Evolutionary conservation across 1,140 invertebrate genomes (phyloP), one percentile per base, ranked within the genome.

Genomic region (Drosophila elegans): DNA sequence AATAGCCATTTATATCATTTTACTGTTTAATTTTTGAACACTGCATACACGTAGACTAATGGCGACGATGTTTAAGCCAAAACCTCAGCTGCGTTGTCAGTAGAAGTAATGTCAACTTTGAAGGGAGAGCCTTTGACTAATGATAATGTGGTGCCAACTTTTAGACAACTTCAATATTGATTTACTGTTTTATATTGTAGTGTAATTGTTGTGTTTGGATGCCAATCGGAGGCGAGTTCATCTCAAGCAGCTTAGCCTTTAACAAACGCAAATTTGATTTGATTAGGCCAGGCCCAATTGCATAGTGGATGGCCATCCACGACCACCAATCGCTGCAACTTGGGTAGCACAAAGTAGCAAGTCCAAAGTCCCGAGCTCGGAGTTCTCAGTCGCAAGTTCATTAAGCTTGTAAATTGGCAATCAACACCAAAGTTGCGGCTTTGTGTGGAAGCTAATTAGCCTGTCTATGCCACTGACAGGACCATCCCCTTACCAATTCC

Each of bases 361-460:
- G 29, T 34, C 48, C 29, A 32, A n/a, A 21, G 49, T 46, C 41
- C 16, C 36, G 11, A 34, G n/a, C n/a, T n/a, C n/a, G n/a, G 11
- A 34, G n/a, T 25, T 12, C 39, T 36, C 12, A 56, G 52, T 41
- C 56, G 36, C 62, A 81, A 82, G 80, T 82, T 74, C 68, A 84
- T 84, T 84, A 71, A 77, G 74, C 78, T 75, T 80, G 55, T 67
- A 80, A 83, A 89, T 83, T 83, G 83, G 56, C 79, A 88, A 89
- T 89, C 84, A 88, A 73, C 71, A 61, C 55, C 64, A 78, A 80
- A 84, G 63, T 89, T 77, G 77, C 34, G 76, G 72, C 76, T 89
- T 89, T 88, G 84, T 78, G 68, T 80, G 62, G 44, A 52, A 73
- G 84, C 69, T 84, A 78, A 88, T 89, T 89, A 88, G 80, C 64